Evolutionary conservation across 2,888 invertebrate genomes (phyloP).

Genomic region (Macrophya alboannulata): DNA sequence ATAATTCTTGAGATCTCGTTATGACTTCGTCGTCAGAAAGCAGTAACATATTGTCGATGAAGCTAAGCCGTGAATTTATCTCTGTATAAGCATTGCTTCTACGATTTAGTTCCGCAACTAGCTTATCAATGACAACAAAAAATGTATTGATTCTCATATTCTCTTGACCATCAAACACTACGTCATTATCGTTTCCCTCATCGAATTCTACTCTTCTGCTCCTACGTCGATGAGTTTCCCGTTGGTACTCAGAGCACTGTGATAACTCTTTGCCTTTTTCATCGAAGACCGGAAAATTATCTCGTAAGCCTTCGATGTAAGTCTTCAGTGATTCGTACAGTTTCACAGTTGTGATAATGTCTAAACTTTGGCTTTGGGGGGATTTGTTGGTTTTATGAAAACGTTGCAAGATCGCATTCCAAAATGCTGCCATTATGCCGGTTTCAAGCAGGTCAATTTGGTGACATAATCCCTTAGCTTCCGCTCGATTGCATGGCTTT

Average conservation of each 20-base stretch:
- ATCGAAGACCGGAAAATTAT: constrained; percentile 55
- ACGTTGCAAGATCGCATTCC: constrained; percentile 61
- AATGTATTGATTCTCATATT: constrained; percentile 58
- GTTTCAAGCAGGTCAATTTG: constrained; percentile 61
- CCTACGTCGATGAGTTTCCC: constrained; percentile 55
- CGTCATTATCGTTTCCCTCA: constrained; percentile 59
- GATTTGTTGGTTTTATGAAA: constrained; percentile 60
- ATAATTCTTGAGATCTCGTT: constrained; percentile 39
- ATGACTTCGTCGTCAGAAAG: constrained; percentile 54
- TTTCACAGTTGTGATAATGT: constrained; percentile 59
- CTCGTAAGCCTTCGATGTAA: constrained; percentile 50
- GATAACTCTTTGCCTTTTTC: constrained; percentile 54
- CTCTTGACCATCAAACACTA: constrained; percentile 56
- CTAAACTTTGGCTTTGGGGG: constrained; percentile 57
- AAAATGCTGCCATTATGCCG: constrained; percentile 60
- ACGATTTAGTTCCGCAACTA: constrained; percentile 30
- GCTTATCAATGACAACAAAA: constrained; percentile 55
- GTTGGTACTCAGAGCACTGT: constrained; percentile 58
- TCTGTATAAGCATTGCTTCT: constrained; percentile 54
- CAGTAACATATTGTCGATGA: constrained; percentile 43
- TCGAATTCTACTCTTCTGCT: constrained; percentile 56
- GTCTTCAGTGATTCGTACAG: constrained; percentile 56
- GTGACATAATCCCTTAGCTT: constrained; percentile 60
- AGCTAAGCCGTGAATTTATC: constrained; percentile 40
- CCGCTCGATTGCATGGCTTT: constrained; percentile 60